Evolutionary conservation across 2,888 invertebrate genomes (phyloP).

Genomic region (Apotomis betuletana): DNA sequence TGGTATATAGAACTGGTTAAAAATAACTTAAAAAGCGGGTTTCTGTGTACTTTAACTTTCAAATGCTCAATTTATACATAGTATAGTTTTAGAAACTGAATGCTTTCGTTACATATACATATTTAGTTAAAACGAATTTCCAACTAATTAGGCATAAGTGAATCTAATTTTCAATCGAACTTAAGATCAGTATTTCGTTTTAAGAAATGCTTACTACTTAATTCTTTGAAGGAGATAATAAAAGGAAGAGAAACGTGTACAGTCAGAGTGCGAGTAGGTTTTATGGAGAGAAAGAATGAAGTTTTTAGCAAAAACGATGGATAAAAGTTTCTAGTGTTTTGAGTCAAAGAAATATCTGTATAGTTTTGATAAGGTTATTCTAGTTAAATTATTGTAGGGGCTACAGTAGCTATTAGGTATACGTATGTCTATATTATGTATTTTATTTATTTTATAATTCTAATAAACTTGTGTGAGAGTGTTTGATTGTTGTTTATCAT

Average conservation of each 20-base stretch:
- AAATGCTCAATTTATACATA: not conserved
- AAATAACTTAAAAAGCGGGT: not conserved
- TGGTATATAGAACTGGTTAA: too few relatives aligned
- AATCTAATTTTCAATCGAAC: not conserved
- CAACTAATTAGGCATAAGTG: not conserved
- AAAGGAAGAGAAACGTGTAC: not conserved
- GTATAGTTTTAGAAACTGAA: not conserved
- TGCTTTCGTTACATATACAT: not conserved
- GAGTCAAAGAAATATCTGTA: not conserved
- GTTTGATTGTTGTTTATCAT: constrained; percentile 1
- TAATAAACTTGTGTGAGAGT: not conserved
- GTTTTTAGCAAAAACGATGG: not conserved
- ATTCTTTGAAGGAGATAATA: not conserved
- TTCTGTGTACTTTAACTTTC: not conserved
- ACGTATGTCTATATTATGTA: constrained; percentile 28
- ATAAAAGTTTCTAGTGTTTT: constrained; percentile 3
- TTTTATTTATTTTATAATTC: constrained; percentile 33
- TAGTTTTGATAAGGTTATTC: constrained; percentile 33
- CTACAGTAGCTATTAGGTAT: constrained; percentile 20
- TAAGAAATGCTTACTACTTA: constrained; percentile 32
- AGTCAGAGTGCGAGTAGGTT: not conserved
- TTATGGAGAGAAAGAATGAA: not conserved
- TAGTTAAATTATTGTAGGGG: constrained; percentile 37
- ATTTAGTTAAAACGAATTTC: not conserved
- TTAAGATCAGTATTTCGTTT: constrained; percentile 34